Evolutionary conservation across 2,797 vertebrate genomes (phyloP).

Genomic region (Simalia tracyae): DNA sequence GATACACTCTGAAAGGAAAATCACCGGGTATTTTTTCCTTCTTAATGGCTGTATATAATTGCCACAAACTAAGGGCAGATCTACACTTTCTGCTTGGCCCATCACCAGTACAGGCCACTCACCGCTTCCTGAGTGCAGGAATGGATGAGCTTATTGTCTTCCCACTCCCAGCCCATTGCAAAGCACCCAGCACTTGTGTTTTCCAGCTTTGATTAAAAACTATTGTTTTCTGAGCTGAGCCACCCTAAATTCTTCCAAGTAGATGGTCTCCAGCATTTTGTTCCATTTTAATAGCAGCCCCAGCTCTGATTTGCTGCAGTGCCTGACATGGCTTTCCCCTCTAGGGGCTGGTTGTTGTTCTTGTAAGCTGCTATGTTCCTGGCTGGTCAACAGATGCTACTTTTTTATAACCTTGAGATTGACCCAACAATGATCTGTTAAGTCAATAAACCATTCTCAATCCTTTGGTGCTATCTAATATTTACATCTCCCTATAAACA

Average conservation of each 20-base stretch:
- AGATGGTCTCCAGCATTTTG: neutral
- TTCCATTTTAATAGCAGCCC: neutral
- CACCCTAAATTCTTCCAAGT: neutral
- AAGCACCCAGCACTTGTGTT: neutral
- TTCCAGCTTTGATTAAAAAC: neutral
- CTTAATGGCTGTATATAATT: constrained; percentile 10
- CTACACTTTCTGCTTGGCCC: neutral
- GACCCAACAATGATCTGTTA: neutral
- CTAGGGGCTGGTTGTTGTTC: neutral
- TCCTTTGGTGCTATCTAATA: neutral
- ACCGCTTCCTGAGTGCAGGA: neutral
- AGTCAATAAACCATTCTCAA: neutral
- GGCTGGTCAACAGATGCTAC: neutral
- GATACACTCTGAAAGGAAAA: constrained; percentile 38
- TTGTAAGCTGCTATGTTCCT: neutral
- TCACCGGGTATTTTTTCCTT: constrained; percentile 5
- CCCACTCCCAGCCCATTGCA: neutral
- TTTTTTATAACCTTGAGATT: neutral
- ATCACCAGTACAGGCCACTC: neutral
- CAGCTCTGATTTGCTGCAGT: neutral
- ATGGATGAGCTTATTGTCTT: neutral
- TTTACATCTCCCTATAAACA: neutral
- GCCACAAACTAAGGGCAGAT: neutral
- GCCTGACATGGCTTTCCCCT: neutral
- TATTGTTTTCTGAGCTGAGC: neutral